Evolutionary conservation across 2,113 vertebrate genomes (phyloP).

Genomic region (Aepyceros melampus): DNA sequence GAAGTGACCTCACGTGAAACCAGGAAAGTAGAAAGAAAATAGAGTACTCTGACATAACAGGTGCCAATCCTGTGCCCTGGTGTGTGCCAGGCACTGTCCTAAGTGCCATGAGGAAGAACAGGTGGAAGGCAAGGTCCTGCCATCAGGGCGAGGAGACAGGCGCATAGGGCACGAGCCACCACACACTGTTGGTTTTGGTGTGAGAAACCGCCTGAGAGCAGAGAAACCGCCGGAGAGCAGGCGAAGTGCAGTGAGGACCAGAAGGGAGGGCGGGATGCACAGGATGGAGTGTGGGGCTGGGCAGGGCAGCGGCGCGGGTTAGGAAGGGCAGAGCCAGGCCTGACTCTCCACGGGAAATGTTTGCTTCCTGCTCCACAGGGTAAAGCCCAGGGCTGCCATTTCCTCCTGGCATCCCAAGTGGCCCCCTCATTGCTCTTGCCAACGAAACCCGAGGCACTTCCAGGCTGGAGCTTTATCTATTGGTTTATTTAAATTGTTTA

Average conservation of each 20-base stretch:
- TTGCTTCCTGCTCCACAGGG: background rate
- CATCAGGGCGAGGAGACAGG: background rate
- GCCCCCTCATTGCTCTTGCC: background rate
- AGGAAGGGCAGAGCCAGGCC: background rate
- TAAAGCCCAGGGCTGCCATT: background rate
- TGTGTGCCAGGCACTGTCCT: background rate
- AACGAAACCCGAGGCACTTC: background rate
- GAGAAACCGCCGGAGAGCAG: no score
- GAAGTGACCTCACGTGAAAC: background rate
- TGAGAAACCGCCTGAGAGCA: background rate
- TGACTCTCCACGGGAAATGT: background rate
- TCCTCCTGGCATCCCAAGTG: background rate
- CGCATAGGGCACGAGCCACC: accelerated
- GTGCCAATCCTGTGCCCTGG: background rate
- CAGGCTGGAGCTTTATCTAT: background rate
- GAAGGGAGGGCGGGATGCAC: background rate
- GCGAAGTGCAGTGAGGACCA: background rate
- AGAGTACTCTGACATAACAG: background rate
- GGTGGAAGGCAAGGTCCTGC: background rate
- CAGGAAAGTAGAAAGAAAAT: background rate
- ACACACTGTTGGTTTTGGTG: background rate
- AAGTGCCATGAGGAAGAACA: background rate
- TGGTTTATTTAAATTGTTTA: background rate
- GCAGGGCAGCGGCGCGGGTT: background rate
- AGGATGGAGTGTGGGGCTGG: background rate